phyloP scores from a whole-genome alignment of 2,797 vertebrate genomes.

The Malurus splendens region DNA sequence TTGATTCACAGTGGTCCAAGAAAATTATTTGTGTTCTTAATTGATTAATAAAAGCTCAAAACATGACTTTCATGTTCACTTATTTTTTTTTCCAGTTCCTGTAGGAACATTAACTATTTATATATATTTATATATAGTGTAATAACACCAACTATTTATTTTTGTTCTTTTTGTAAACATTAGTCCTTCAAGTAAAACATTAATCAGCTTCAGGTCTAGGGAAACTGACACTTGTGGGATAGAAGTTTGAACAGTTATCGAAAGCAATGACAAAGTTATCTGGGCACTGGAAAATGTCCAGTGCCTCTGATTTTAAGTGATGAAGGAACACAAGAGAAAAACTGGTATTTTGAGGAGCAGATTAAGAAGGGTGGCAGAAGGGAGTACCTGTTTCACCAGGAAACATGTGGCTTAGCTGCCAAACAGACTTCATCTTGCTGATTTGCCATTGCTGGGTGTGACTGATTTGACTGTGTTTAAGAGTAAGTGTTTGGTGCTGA shows the following conservation, averaged over 20 bases:
- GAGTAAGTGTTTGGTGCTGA: neutral
- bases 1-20: neutral
- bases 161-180: neutral
- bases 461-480: neutral
- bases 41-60: neutral
- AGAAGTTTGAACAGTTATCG: neutral
- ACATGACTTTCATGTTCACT: neutral
- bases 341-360: neutral
- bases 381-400: neutral
- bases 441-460: accelerated
- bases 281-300: neutral
- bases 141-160: neutral
- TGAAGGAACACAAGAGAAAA: neutral
- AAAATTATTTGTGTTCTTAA: neutral
- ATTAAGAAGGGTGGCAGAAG: neutral
- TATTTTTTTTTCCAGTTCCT: neutral
- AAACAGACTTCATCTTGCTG: neutral
- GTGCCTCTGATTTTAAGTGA: accelerated
- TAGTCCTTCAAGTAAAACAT: neutral
- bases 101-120: neutral
- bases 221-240: neutral
- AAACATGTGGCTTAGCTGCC: neutral
- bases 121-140: no score
- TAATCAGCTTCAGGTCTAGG: neutral
- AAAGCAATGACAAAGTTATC: neutral